Evolutionary conservation across 2,888 invertebrate genomes (phyloP).

Genomic region (Lasioglossum malachurum): DNA sequence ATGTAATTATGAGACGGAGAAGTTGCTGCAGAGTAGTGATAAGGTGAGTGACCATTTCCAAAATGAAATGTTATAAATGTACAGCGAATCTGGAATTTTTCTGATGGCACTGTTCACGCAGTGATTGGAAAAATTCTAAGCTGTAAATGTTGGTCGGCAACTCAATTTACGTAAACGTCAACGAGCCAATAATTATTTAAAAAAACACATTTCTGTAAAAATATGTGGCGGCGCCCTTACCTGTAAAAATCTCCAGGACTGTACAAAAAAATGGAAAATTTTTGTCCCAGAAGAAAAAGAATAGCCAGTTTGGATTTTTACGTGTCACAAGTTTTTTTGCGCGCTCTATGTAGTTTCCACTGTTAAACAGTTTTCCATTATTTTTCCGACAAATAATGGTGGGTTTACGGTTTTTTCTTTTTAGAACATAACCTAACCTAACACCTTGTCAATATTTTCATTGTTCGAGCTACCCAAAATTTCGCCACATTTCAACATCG

Average conservation of each 20-base stretch:
- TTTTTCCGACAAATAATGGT: not conserved
- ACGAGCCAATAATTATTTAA: not conserved
- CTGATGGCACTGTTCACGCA: not conserved
- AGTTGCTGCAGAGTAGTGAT: not conserved
- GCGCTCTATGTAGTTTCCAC: too few relatives aligned
- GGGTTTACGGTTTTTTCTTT: not conserved
- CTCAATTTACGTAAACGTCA: not conserved
- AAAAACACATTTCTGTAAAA: too few relatives aligned
- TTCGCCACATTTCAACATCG: not conserved
- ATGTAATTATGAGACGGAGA: not conserved
- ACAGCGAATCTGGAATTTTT: not conserved
- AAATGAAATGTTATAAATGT: too few relatives aligned
- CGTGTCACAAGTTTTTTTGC: not conserved
- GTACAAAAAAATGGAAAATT: too few relatives aligned
- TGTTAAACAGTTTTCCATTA: not conserved
- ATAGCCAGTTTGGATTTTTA: not conserved
- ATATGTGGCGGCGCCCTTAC: too few relatives aligned
- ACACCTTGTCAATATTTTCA: not conserved
- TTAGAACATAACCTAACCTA: too few relatives aligned
- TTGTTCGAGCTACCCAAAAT: not conserved
- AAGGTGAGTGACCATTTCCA: not conserved
- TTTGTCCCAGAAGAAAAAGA: too few relatives aligned
- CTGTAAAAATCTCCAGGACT: too few relatives aligned
- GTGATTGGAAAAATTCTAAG: not conserved
- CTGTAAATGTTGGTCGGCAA: not conserved